Evolutionary conservation across 2,113 vertebrate species (phyloP).

Genomic region (Dipodomys spectabilis): DNA sequence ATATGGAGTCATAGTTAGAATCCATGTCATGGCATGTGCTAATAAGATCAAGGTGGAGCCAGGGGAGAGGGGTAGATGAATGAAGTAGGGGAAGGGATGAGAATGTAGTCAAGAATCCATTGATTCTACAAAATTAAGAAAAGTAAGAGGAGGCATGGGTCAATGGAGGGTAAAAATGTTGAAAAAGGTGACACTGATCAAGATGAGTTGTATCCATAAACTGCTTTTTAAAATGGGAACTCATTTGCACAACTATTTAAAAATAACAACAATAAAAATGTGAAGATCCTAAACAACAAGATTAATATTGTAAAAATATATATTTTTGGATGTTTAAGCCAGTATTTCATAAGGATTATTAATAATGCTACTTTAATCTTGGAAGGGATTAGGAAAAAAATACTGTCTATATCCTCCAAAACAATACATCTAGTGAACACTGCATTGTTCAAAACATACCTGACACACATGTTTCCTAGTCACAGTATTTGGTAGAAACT

Average conservation of each 20-base stretch:
- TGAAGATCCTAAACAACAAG: not conserved
- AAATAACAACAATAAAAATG: slow-evolving; percentile 16
- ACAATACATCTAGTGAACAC: not conserved
- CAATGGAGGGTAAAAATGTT: too few species aligned
- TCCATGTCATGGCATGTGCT: slow-evolving; percentile 36
- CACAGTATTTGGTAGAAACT: not conserved
- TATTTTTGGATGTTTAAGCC: slow-evolving; percentile 4
- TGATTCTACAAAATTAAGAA: too few species aligned
- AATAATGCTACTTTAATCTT: not conserved
- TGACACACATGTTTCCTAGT: not conserved
- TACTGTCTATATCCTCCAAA: not conserved
- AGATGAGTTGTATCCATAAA: too few species aligned
- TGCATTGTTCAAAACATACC: not conserved
- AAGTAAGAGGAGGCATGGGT: too few species aligned
- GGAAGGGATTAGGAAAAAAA: not conserved
- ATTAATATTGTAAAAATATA: not conserved
- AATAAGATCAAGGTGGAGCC: not conserved
- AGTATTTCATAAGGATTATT: not conserved
- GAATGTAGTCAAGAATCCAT: too few species aligned
- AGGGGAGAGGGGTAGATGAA: not conserved
- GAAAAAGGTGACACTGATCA: too few species aligned
- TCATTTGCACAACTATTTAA: too few species aligned
- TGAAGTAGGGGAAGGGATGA: too few species aligned
- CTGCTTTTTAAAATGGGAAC: too few species aligned
- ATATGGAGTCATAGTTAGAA: slow-evolving; percentile 42